Conservation (phyloP, 2,797 vertebrate genomes). For the Gastrophryne carolinensis region DNA sequence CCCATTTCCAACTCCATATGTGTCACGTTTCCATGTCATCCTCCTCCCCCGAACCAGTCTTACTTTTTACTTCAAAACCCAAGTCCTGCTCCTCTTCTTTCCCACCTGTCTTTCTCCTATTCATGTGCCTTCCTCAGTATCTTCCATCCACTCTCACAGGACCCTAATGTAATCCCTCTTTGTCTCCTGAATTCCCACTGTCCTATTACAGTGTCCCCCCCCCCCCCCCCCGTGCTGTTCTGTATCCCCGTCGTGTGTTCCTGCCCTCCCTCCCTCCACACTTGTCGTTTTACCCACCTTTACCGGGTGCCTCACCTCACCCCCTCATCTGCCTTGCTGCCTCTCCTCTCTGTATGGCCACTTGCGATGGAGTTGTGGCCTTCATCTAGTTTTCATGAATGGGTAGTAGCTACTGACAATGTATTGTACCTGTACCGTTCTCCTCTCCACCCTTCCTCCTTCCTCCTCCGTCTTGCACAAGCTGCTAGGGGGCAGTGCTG, state of each 20-base stretch:
- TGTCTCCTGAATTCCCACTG: too few species aligned
- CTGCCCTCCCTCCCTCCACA: constrained; percentile 41
- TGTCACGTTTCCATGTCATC: too few species aligned
- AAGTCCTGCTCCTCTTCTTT: not conserved
- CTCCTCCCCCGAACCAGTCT: too few species aligned
- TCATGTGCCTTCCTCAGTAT: constrained; percentile 49
- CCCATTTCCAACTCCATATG: too few species aligned
- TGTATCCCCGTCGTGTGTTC: constrained; percentile 3
- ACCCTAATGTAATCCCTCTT: constrained; percentile 41
- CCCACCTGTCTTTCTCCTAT: not conserved
- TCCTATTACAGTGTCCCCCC: constrained; percentile 39
- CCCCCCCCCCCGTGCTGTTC: constrained; percentile 53
- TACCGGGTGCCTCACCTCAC: constrained; percentile 16
- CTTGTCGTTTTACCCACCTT: not conserved
- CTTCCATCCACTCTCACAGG: constrained; percentile 6
- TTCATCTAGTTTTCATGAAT: constrained; percentile 24
- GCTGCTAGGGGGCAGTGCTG: constrained; percentile 68
- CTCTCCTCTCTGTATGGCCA: constrained; percentile 40
- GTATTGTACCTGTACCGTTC: constrained; percentile 35
- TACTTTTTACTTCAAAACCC: too few species aligned
- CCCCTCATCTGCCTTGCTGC: constrained; percentile 23
- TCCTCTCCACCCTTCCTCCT: constrained; percentile 59
- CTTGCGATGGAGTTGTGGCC: constrained; percentile 21
- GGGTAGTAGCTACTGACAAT: constrained; percentile 32
- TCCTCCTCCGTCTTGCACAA: constrained; percentile 70